Percentiles rank a stretch among this genome's conserved stretches.
Conservation (phyloP, 2,797 vertebrate species). For the Emys orbicularis region DNA sequence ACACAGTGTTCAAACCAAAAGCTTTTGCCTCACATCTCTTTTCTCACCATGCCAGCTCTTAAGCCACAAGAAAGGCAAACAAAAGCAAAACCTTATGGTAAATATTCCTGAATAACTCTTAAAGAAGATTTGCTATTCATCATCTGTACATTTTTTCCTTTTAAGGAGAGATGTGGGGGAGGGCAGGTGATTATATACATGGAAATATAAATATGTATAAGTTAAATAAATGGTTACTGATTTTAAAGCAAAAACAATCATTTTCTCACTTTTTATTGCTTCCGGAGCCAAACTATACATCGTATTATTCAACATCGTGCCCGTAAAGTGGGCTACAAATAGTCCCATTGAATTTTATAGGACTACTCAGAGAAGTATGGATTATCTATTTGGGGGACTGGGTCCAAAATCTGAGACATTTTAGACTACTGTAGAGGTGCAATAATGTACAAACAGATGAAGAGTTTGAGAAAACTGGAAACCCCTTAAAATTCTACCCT, state of each 20-base stretch:
- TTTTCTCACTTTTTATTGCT: background rate
- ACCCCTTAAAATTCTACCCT: background rate
- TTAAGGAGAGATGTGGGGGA: background rate
- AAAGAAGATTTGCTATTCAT: conserved; percentile 66
- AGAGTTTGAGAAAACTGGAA: background rate
- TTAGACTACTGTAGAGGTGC: background rate
- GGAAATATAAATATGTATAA: conserved; percentile 21
- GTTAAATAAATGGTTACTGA: background rate
- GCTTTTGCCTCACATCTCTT: conserved; percentile 78
- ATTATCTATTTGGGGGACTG: background rate
- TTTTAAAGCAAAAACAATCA: background rate
- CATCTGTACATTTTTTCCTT: conserved; percentile 5
- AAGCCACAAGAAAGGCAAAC: conserved; percentile 79
- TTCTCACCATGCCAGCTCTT: conserved; percentile 76
- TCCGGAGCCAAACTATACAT: background rate
- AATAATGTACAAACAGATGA: rapidly evolving
- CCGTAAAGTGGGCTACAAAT: background rate
- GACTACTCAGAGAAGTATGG: background rate
- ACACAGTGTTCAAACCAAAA: conserved; percentile 79
- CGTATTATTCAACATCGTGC: background rate
- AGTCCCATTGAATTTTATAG: rapidly evolving
- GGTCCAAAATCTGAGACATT: rapidly evolving
- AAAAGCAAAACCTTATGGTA: conserved; percentile 74
- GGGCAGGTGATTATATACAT: background rate
- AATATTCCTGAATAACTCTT: conserved; percentile 69